Base-by-base conservation (phyloP, 2,113 vertebrate genomes). In the Edolisoma coerulescens region DNA sequence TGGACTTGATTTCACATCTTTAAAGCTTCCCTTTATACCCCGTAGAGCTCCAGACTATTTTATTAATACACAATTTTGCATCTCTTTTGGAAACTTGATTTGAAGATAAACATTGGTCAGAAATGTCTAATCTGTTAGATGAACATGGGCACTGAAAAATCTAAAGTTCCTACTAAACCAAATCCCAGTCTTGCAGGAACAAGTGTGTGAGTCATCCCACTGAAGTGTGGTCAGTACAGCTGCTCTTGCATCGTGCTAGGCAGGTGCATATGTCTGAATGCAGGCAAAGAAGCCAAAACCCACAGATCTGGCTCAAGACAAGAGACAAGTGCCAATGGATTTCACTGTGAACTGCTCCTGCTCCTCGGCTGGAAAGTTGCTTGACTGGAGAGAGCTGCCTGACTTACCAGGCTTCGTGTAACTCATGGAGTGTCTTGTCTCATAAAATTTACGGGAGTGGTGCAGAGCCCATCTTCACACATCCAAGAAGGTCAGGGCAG, bases 1-100 rank as follows among this genome's bases (percentile, higher is more conserved):
- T 74, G 32, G 54, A 70, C 35, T 77, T 78, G 41, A 65, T 87
- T 94, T 85, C n/a, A 33, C 16, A 30, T 39, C 44, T 83, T 93
- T 1, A 1, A 76, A 88, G 8, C 22, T 77, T 68, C 14, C 7
- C 13, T 87, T 91, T 78, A 67, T 22, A 41, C 76, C 45, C 74
- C 85, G 33, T 24, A 47, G 42, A 61, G 19, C 13, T 49, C 41
- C 50, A 54, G 84, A 33, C 27, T 87, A 11, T 60, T 68, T 82
- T 73, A 49, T 73, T 87, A 54, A 57, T 35, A 41, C 2, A 53
- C 4, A 37, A 67, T 64, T 68, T 90, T 50, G 1, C 26, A 65
- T 65, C 6, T 57, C 4, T 50, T 76, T 44, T 16, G 14, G 54
- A 87, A 76, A 47, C 27, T 57, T 37, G n/a, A 61, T 67, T 35